Conservation (phyloP, 1,140 invertebrate species). For the Drosophila persimilis region DNA sequence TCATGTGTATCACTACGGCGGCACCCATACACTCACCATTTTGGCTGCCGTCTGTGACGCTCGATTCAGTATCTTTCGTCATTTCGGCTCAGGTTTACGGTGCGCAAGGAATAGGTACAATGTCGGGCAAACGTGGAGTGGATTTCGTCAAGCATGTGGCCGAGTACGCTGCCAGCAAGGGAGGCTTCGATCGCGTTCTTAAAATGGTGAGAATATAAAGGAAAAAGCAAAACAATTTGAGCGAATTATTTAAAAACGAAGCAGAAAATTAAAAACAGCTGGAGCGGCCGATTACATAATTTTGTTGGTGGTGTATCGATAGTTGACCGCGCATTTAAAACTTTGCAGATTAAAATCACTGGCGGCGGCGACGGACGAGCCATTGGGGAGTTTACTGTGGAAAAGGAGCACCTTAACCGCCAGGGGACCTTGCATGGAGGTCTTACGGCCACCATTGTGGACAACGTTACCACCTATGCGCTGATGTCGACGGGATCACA, state of each 20-base stretch:
- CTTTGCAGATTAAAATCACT: conserved; percentile 59
- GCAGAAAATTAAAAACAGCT: conserved; percentile 43
- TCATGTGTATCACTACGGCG: conserved; percentile 1
- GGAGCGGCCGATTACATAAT: conserved; percentile 59
- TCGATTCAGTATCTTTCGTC: conserved; percentile 45
- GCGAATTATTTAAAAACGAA: not conserved
- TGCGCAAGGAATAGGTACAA: conserved; percentile 39
- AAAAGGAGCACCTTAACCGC: conserved; percentile 90
- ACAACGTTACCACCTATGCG: conserved; percentile 92
- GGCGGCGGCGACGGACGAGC: conserved; percentile 63
- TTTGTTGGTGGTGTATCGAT: conserved; percentile 41
- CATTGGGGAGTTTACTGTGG: conserved; percentile 88
- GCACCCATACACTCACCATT: conserved; percentile 28
- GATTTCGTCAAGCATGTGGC: conserved; percentile 79
- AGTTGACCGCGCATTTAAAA: conserved; percentile 18
- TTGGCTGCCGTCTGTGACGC: not conserved
- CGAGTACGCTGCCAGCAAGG: conserved; percentile 58
- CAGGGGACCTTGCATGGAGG: conserved; percentile 92
- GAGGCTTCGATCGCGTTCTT: conserved; percentile 83
- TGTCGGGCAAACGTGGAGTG: conserved; percentile 75
- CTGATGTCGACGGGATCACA: conserved; percentile 87
- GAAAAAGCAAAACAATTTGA: conserved; percentile 1
- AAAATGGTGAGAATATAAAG: conserved; percentile 83
- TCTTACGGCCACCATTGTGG: conserved; percentile 91
- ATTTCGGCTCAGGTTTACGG: conserved; percentile 19